Base-by-base conservation (phyloP, 2,797 vertebrate genomes). In the Anguilla pacifica region DNA sequence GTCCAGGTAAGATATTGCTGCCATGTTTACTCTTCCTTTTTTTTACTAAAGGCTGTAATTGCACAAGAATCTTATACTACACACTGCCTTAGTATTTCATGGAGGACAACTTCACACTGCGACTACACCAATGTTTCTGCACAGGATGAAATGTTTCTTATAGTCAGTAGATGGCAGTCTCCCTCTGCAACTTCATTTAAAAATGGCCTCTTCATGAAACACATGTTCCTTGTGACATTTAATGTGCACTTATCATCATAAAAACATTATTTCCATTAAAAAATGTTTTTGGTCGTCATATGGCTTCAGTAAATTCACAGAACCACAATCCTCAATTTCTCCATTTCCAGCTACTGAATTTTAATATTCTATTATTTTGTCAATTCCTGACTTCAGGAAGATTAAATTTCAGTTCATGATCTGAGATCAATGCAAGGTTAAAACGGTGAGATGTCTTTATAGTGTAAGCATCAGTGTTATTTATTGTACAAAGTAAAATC, bases 141-240 rank as follows among this genome's bases (percentile, higher is more conserved):
- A 83, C 19, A n/a, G 25, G 28, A 13, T 13, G 6, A 84, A 55
- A 28, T n/a, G 15, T 35, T 89, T 6, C 35, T 79, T 74, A 88
- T 72, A 13, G 35, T 3, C 96, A 96, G 95, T 96, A 96, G 96
- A 95, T 96, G 96, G 96, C 96, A 96, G 96, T 96, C 94, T 95
- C 94, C 93, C 92, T 93, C 93, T 93, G 90, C 92, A 46, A 82
- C 72, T 77, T 39, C 35, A 39, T 39, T 77, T 77, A 39, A 39
- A 35, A 13, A 35, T 77, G 72, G 13, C 19, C 31, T 28, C n/a
- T 35, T 35, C 31, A 35, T 5, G 39, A 39, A 77, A 77, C 74
- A 5, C 74, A 19, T 43, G 25, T 15, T 77, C 35, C 35, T 77
- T 77, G 19, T 43, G 39, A 77, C 35, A 5, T 15, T 77, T 43